Percentiles rank a stretch among this genome's conserved stretches.
phyloP scores from a whole-genome alignment of 2,113 vertebrate genomes.

The Rhinopomastus cyanomelas region DNA sequence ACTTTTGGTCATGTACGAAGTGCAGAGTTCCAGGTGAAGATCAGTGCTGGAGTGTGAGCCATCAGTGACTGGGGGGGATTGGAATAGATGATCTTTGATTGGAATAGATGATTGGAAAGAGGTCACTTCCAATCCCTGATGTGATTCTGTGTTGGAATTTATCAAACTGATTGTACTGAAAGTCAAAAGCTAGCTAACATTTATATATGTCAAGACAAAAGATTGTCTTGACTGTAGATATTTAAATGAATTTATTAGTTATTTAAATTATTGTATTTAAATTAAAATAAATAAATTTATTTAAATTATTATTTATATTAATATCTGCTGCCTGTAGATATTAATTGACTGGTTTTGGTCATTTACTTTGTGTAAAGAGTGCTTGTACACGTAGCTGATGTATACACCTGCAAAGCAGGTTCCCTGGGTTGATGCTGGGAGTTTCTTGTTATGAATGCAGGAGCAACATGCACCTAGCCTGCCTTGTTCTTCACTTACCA shows the following conservation, averaged over 20 bases:
- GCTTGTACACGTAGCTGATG: neutral
- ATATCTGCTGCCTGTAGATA: neutral
- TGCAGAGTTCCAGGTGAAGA: neutral
- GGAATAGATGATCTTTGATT: too few relatives aligned
- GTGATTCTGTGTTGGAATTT: neutral
- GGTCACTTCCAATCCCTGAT: too few relatives aligned
- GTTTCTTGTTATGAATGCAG: neutral
- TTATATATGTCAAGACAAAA: neutral
- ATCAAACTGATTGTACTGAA: accelerated
- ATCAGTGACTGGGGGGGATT: neutral
- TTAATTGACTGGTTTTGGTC: neutral
- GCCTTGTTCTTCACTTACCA: neutral
- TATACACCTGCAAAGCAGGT: neutral
- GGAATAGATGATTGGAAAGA: too few relatives aligned
- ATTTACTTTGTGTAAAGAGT: neutral
- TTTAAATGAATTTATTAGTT: accelerated
- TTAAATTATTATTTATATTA: too few relatives aligned
- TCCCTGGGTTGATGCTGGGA: neutral
- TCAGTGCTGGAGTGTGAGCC: neutral
- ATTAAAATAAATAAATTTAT: too few relatives aligned
- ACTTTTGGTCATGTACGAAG: neutral
- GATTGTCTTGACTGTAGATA: neutral
- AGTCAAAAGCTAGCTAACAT: neutral
- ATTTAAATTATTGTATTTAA: too few relatives aligned
- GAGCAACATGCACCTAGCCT: neutral